Conservation (phyloP, 1,140 invertebrate species). For the Araneus ventricosus region DNA sequence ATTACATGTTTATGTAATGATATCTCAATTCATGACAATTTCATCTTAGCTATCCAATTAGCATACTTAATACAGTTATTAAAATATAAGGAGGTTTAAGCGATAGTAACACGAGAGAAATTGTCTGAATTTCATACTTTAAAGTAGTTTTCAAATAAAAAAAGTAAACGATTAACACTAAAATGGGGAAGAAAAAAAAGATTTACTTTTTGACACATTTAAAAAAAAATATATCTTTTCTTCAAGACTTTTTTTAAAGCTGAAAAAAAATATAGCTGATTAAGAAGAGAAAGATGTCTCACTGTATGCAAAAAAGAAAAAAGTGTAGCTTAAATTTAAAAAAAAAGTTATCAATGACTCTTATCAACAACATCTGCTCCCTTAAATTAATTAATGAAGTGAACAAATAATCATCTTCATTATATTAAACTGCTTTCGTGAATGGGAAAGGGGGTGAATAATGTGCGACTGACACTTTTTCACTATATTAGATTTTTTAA, state of each 20-base stretch:
- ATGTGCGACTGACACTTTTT: conserved; percentile 6
- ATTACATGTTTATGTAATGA: no score
- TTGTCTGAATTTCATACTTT: no score
- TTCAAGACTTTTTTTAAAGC: no score
- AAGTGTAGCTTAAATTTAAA: neutral
- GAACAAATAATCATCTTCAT: conserved; percentile 33
- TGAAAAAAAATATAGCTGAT: neutral
- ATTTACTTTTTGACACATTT: no score
- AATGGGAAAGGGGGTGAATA: neutral
- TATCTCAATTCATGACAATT: no score
- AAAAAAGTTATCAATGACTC: neutral
- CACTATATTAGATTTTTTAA: neutral
- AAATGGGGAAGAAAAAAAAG: no score
- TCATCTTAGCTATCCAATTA: no score
- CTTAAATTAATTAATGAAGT: conserved; percentile 44
- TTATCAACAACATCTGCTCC: conserved; percentile 33
- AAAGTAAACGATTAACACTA: no score
- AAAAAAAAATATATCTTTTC: neutral
- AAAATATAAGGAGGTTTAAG: no score
- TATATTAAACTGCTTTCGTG: neutral
- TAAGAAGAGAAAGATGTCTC: neutral
- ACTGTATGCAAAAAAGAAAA: neutral
- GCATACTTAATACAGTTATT: no score
- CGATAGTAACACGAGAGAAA: no score
- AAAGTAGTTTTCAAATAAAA: no score